Evolutionary conservation across 2,797 vertebrate genomes (phyloP), one percentile per base, ranked within the genome.

Genomic region (Sebastes trivittatus): DNA sequence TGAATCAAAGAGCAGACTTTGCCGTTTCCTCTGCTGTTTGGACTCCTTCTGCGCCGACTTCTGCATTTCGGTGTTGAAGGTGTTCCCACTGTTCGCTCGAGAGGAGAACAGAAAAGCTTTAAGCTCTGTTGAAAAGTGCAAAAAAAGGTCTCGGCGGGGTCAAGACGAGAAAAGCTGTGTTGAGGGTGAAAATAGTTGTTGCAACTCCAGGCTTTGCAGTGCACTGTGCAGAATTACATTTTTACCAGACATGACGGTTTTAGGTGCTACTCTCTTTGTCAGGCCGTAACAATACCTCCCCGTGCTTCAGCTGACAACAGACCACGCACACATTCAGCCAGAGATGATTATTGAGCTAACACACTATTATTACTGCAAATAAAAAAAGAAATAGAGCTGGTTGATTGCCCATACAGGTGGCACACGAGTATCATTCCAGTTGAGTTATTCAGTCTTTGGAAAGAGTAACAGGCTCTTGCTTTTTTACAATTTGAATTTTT

Each of bases 181-280:
- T 38, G 27, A 55, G 66, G 36, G 58, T 56, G 27, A 68, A 73
- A 77, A 75, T 7, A 38, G 38, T 67, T 46, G 32, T 65, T 56
- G 36, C 30, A 78, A 38, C 66, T 67, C 20, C 42, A 14, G 23
- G 25, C n/a, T 30, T 46, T 20, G 2, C 1, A 18, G 27, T 18
- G 49, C 16, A 13, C 6, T 46, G 59, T 68, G 58, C 60, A 74
- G 61, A 75, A 68, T 76, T 63, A 2, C 2, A 36, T 59, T 52
- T 74, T 55, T 68, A 80, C 80, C 64, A 68, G 58, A 77, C 14
- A 7, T 64, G 66, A 72, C 18, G 23, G 65, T 70, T 46, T 46
- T n/a, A 63, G 78, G 58, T 63, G 66, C 67, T 69, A 5, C 80
- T 83, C 80, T 83, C n/a, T 70, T 77, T 58, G 22, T 78, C n/a